Evolutionary conservation across 2,888 invertebrate species (phyloP).

Genomic region (Acronicta leporina): DNA sequence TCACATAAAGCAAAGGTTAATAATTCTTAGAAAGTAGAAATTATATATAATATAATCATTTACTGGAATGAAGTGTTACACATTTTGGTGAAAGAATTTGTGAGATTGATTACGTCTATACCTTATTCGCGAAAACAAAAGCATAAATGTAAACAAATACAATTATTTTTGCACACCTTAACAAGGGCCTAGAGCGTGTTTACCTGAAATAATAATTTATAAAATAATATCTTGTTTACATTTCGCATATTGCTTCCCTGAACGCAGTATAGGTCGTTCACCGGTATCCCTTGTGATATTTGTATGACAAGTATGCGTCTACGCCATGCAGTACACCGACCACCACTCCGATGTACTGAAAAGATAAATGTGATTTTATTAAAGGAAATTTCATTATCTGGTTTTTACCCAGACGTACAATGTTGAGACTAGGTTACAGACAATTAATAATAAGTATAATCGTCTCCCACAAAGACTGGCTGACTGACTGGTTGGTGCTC

Average conservation of each 20-base stretch:
- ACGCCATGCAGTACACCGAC: conserved; percentile 93
- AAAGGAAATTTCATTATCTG: neutral
- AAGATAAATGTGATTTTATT: conserved; percentile 59
- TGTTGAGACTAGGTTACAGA: neutral
- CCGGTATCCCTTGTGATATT: conserved; percentile 86
- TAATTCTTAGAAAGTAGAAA: conserved; percentile 17
- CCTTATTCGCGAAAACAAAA: neutral
- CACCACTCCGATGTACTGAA: conserved; percentile 94
- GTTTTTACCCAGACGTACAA: neutral
- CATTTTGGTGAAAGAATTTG: conserved; percentile 11
- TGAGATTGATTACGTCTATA: too few species aligned
- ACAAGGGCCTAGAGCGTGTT: too few species aligned
- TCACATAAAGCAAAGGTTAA: conserved; percentile 22
- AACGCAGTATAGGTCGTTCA: conserved; percentile 64
- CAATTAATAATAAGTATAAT: too few species aligned
- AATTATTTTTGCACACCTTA: too few species aligned
- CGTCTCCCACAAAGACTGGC: too few species aligned
- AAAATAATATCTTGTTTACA: too few species aligned
- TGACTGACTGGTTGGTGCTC: too few species aligned
- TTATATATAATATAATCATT: conserved; percentile 23
- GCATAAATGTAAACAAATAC: neutral
- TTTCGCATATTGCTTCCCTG: neutral
- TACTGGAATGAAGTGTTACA: conserved; percentile 53
- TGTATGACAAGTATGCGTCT: conserved; percentile 94
- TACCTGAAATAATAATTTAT: too few species aligned